These are phyloP conservation scores for Alectura lathami DNA, from an alignment of 2,113 vertebrate genomes.

Conservation along the genomic window DNA sequence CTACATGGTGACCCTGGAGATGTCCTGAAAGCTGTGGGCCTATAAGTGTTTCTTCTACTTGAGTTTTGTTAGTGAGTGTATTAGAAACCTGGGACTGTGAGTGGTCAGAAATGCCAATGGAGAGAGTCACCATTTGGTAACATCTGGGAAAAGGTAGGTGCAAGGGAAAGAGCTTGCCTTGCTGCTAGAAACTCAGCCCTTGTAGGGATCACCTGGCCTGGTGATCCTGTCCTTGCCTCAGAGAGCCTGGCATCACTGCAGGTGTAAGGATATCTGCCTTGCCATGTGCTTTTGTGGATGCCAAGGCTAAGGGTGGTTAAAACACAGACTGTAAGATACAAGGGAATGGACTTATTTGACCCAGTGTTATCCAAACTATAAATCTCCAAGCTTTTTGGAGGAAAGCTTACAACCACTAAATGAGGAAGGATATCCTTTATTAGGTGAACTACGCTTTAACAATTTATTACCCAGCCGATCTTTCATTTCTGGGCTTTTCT, in stretches of 20 bases:
- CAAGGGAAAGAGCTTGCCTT: neutral
- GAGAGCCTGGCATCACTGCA: neutral
- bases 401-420: neutral
- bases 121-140: neutral
- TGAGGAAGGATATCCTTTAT: neutral
- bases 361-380: neutral
- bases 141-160: neutral
- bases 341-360: neutral
- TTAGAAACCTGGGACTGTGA: neutral
- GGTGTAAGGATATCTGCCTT: neutral
- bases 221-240: neutral
- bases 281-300: neutral
- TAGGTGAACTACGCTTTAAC: neutral
- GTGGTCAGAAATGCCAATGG: neutral
- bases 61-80: neutral
- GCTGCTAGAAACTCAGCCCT: neutral
- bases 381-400: neutral
- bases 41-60: neutral
- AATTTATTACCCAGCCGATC: neutral
- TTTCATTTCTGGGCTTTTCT: neutral
- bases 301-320: fast-evolving
- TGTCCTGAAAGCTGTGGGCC: neutral
- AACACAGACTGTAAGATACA: neutral
- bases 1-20: too few relatives aligned
- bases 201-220: neutral